Evolutionary conservation across 2,888 invertebrate genomes (phyloP).

Genomic region (Microchrysa polita): DNA sequence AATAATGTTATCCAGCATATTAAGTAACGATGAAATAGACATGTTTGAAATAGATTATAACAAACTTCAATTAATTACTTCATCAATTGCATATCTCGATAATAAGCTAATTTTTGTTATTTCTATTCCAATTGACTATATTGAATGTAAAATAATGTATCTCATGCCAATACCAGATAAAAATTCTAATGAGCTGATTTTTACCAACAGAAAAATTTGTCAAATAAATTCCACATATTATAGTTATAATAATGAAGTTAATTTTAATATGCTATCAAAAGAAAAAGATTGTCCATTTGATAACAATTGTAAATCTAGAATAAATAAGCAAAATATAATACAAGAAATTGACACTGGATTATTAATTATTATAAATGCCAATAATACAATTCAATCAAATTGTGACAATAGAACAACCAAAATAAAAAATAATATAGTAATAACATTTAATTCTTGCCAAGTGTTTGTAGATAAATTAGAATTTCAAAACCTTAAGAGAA

Average conservation of each 20-base stretch:
- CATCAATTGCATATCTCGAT: too few species aligned
- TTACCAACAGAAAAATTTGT: too few species aligned
- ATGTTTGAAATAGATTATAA: too few species aligned
- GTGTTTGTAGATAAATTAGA: background rate
- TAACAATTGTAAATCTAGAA: background rate
- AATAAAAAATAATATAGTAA: background rate
- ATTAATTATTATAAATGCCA: background rate
- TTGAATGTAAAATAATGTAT: too few species aligned
- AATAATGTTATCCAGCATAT: background rate
- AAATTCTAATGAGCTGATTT: too few species aligned
- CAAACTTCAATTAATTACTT: too few species aligned
- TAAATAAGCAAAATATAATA: background rate
- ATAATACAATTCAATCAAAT: background rate
- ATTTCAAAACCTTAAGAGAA: background rate
- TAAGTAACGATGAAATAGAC: background rate
- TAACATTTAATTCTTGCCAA: constrained; percentile 7
- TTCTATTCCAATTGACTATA: too few species aligned
- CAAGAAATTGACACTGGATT: constrained; percentile 9
- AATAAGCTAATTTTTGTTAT: too few species aligned
- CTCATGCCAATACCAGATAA: too few species aligned
- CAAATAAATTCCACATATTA: too few species aligned
- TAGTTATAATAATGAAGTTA: too few species aligned
- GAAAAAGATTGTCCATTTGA: background rate
- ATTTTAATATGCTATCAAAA: too few species aligned
- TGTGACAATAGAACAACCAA: background rate